phyloP scores from a whole-genome alignment of 1,140 invertebrate species.

The Cephus cinctus region DNA sequence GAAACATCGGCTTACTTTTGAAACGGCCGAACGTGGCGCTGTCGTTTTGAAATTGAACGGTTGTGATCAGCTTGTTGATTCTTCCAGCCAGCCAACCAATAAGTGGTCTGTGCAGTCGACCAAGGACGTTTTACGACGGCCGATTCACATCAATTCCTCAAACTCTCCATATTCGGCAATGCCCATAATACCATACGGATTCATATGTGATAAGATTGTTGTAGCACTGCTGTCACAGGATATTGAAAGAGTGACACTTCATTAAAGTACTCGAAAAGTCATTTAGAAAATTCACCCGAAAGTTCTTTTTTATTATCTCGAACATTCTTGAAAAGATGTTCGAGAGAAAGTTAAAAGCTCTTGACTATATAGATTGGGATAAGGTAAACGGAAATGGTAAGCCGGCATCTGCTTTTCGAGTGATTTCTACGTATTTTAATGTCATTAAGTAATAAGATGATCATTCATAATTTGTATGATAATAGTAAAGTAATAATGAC shows the following conservation, averaged over 20 bases:
- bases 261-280: too few relatives aligned
- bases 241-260: too few relatives aligned
- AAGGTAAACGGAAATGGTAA: constrained; percentile 68
- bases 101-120: too few relatives aligned
- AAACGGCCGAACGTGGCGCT: constrained; percentile 3
- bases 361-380: constrained; percentile 73
- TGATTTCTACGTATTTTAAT: too few relatives aligned
- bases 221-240: too few relatives aligned
- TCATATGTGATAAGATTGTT: too few relatives aligned
- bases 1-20: constrained; percentile 1
- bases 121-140: too few relatives aligned
- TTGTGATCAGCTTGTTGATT: constrained; percentile 3
- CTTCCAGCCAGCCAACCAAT: constrained; percentile 29
- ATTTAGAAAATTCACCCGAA: too few relatives aligned
- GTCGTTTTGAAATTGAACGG: not conserved
- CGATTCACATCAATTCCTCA: constrained; percentile 10
- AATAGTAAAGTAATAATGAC: constrained; percentile 20
- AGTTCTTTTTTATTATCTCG: not conserved
- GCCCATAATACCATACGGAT: too few relatives aligned
- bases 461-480: too few relatives aligned
- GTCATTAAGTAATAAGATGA: too few relatives aligned
- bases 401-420: too few relatives aligned
- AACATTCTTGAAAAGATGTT: not conserved
- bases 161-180: not conserved
- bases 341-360: constrained; percentile 72